phyloP scores from a whole-genome alignment of 2,113 vertebrate species.

The Poicephalus gulielmi region DNA sequence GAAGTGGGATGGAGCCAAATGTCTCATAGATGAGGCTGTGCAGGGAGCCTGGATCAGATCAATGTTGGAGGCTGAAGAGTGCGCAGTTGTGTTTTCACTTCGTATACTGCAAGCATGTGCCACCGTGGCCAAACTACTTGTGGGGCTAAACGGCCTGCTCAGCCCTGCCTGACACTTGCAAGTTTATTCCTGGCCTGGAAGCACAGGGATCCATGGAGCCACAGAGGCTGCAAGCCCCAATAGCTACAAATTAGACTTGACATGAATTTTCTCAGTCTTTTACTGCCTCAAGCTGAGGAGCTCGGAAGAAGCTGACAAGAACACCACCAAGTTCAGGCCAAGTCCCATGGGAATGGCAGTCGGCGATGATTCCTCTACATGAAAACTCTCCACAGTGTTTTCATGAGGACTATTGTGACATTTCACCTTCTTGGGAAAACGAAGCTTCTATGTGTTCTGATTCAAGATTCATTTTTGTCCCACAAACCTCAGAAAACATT shows the following conservation, averaged over 20 bases:
- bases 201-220: background rate
- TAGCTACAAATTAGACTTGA: background rate
- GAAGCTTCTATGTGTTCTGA: background rate
- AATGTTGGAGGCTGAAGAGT: background rate
- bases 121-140: background rate
- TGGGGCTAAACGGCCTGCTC: background rate
- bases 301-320: background rate
- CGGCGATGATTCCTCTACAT: background rate
- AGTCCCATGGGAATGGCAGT: background rate
- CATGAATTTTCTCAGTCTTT: background rate
- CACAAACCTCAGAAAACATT: background rate
- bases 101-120: accelerated
- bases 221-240: background rate
- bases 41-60: background rate
- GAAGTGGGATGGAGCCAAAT: background rate
- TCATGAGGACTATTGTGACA: background rate
- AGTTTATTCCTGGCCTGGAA: background rate
- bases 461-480: background rate
- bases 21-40: background rate
- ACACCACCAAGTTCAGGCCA: background rate
- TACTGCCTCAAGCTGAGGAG: accelerated
- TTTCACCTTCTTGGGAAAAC: background rate
- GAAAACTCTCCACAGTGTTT: background rate
- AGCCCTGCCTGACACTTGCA: background rate
- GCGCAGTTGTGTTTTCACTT: background rate